These are phyloP conservation scores for Mesembrinibis cayennensis DNA, from an alignment of 2,113 vertebrate genomes.

Conservation along the genomic window DNA sequence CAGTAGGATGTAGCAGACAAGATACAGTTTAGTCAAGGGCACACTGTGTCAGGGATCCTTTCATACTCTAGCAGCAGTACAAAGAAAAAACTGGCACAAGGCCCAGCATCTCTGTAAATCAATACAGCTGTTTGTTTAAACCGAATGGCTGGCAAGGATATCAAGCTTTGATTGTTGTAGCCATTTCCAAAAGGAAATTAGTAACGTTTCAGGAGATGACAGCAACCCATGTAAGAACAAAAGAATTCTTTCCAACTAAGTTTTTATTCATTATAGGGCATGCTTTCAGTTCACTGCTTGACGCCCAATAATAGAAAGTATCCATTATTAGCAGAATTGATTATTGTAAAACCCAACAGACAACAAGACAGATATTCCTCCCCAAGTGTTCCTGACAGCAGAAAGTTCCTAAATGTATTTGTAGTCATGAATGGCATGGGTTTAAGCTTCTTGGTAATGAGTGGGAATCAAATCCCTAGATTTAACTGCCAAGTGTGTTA, in stretches of 20 bases:
- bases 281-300: slow-evolving; percentile 36
- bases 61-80: not conserved
- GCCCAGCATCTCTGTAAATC: slow-evolving; percentile 35
- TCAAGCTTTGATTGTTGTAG: slow-evolving; percentile 8
- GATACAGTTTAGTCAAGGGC: not conserved
- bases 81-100: not conserved
- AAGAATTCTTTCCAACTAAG: slow-evolving; percentile 16
- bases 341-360: not conserved
- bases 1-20: not conserved
- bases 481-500: not conserved
- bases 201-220: slow-evolving; percentile 47
- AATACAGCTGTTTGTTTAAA: slow-evolving; percentile 55
- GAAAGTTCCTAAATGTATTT: not conserved
- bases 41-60: not conserved
- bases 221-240: slow-evolving; percentile 44
- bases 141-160: slow-evolving; percentile 37
- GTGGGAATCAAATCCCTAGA: slow-evolving; percentile 20
- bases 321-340: not conserved
- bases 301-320: slow-evolving; percentile 2
- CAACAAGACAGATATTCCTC: not conserved
- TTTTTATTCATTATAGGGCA: slow-evolving; percentile 11
- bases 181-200: slow-evolving; percentile 52
- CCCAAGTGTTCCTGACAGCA: not conserved
- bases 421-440: not conserved
- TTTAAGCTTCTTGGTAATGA: slow-evolving; percentile 12